Evolutionary conservation across 1,140 invertebrate genomes (phyloP), one percentile per base, ranked within the genome.

Genomic region (Conus betulinus): DNA sequence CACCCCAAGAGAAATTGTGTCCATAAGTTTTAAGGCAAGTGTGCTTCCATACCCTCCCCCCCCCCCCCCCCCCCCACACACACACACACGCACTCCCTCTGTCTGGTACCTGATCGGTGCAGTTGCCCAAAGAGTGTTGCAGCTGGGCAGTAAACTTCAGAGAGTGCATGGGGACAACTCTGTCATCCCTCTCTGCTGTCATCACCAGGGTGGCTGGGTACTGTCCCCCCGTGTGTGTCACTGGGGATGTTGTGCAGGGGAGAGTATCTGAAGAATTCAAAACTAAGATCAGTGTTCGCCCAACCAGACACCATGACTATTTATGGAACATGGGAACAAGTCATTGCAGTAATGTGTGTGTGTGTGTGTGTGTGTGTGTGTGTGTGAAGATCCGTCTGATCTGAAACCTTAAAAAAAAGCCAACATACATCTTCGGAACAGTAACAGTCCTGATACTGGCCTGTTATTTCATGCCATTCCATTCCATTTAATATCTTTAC

Each of bases 151-250:
- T 97, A 93, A 98, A 98, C 96, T 99, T 99, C 6, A 99, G 96
- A 88, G 98, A 99, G 95, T 99, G 99, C 84, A 98, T 96, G 55
- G 98, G 98, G 87, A 99, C 98, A 86, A 99, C 99, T 89, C 99
- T 97, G 96, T 99, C 99, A 96, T 99, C 99, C 95, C 99, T 99
- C 96, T 99, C 99, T 27, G 98, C 99, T 51, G 99, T 99, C 87
- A 98, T 94, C 53, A 99, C 96, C 39, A 99, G 95, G 7, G 97
- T 97, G 7, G 98, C 97, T 51, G 99, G 99, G 96, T 99, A 99
- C 95, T 99, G 96, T 95, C n/a, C n/a, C 99, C 96, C 17, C 90
- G 87, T 11, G 60, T 13, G 60, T 4, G 60, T 63, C 17, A 11
- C 17, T 20, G 17, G 78, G 78, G 8, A 99, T 97, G 94, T 99